These are phyloP conservation scores for Diploscapter pachys DNA, from an alignment of 1,140 invertebrate species.

Conservation along the genomic window DNA sequence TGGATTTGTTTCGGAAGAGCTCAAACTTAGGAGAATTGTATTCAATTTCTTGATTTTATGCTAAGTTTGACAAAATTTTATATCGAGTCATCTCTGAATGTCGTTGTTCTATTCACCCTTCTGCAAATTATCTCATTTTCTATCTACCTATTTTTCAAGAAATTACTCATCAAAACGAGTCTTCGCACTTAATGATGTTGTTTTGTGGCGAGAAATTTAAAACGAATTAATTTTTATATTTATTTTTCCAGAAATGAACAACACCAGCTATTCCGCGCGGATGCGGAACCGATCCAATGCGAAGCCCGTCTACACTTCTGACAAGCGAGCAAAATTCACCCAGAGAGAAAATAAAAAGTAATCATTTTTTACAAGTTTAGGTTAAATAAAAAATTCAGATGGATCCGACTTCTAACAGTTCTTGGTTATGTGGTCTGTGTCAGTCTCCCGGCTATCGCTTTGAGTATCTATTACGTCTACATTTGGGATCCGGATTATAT, in stretches of 20 bases:
- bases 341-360: constrained; percentile 45
- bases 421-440: constrained; percentile 91
- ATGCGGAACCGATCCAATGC: constrained; percentile 31
- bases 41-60: no score
- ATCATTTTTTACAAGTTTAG: background rate
- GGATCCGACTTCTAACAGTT: constrained; percentile 83
- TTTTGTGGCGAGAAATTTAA: background rate
- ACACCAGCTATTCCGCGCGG: constrained; percentile 32
- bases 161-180: background rate
- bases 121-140: background rate
- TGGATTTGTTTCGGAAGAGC: no score
- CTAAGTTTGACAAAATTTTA: background rate
- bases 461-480: constrained; percentile 91
- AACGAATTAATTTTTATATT: background rate
- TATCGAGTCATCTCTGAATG: background rate
- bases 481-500: constrained; percentile 77
- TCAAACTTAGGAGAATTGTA: no score
- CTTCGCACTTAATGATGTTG: background rate
- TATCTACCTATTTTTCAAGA: background rate
- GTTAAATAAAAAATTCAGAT: constrained; percentile 38
- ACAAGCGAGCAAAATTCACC: constrained; percentile 44
- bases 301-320: constrained; percentile 42
- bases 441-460: constrained; percentile 85
- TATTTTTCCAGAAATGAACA: constrained; percentile 19
- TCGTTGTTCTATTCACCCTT: background rate